phyloP scores from a whole-genome alignment of 1,140 invertebrate species.

The Eumeta japonica region DNA sequence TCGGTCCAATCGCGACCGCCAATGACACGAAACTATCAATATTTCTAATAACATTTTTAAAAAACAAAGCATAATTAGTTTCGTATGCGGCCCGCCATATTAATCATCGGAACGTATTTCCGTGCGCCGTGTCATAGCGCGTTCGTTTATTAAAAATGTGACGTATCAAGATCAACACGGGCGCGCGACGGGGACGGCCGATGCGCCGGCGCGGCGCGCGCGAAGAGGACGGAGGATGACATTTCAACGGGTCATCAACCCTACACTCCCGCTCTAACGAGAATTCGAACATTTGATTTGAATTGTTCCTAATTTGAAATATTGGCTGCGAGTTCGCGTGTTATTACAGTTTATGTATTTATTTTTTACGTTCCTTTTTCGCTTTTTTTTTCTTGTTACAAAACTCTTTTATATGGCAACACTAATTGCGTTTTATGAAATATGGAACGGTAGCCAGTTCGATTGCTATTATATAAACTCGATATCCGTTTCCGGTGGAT shows the following conservation, averaged over 20 bases:
- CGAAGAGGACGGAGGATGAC: slow-evolving; percentile 44
- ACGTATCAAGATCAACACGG: slow-evolving; percentile 58
- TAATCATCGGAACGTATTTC: slow-evolving; percentile 57
- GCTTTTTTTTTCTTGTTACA: slow-evolving; percentile 19
- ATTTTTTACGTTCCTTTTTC: slow-evolving; percentile 17
- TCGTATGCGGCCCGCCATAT: slow-evolving; percentile 46
- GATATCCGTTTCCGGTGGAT: no score
- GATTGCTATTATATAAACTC: no score
- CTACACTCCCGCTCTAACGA: slow-evolving; percentile 52
- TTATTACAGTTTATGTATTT: no score
- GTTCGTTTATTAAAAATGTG: slow-evolving; percentile 59
- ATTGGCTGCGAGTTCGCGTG: slow-evolving; percentile 36
- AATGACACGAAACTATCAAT: slow-evolving; percentile 57
- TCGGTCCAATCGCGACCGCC: slow-evolving; percentile 47
- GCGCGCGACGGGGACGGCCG: slow-evolving; percentile 30
- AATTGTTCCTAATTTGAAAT: slow-evolving; percentile 55
- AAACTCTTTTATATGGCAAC: no score
- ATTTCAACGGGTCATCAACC: slow-evolving; percentile 56
- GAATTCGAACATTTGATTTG: slow-evolving; percentile 55
- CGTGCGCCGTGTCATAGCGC: slow-evolving; percentile 52
- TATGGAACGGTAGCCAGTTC: no score
- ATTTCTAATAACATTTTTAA: slow-evolving; percentile 56
- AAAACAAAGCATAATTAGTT: slow-evolving; percentile 52
- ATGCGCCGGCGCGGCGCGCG: slow-evolving; percentile 17
- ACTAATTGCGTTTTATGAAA: no score